Base-by-base conservation (phyloP, 23 tunicate species). In the Ciona savignyi region DNA sequence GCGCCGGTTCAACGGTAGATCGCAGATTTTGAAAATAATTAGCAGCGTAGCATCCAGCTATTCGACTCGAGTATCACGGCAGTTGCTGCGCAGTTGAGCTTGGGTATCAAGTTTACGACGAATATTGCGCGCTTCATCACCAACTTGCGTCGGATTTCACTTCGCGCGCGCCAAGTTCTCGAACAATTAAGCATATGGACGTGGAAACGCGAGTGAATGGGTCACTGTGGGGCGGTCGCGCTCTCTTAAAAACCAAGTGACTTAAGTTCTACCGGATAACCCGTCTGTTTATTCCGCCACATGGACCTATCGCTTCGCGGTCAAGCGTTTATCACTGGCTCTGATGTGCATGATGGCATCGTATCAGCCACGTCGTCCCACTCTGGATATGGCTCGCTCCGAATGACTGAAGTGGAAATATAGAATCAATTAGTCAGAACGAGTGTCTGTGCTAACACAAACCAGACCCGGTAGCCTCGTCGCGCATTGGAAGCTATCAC, bases 241-340 rank as follows among this genome's bases (percentile, higher is more conserved):
- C 56, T 42, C 56, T 42, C 56, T 42, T 42, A 42, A 42, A 42
- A 42, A 42, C 56, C 56, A 42, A 42, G 56, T 42, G 56, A 42
- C 56, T 42, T 42, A 42, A 42, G 56, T 15, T 42, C 56, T 42
- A 42, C 56, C 56, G 56, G 56, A 42, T 42, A 42, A 42, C 56
- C 56, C 56, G 56, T 9, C 56, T 42, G 56, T 42, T 42, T 42
- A 42, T 42, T 42, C 56, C 56, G 56, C 56, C 56, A 42, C 56
- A 42, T 9, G 56, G 15, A 42, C 56, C 56, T 42, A 42, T 42
- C 56, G 56, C 15, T 42, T 15, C 15, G 56, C 56, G 56, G 56
- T 42, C 56, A 42, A 42, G 11, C 56, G 56, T 42, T 42, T 42
- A 42, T 42, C 56, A 6, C 56, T 15, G 11, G 15, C 11, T 42